These are phyloP conservation scores for Hydraecia micacea DNA, from an alignment of 2,888 invertebrate genomes.

Conservation along the genomic window DNA sequence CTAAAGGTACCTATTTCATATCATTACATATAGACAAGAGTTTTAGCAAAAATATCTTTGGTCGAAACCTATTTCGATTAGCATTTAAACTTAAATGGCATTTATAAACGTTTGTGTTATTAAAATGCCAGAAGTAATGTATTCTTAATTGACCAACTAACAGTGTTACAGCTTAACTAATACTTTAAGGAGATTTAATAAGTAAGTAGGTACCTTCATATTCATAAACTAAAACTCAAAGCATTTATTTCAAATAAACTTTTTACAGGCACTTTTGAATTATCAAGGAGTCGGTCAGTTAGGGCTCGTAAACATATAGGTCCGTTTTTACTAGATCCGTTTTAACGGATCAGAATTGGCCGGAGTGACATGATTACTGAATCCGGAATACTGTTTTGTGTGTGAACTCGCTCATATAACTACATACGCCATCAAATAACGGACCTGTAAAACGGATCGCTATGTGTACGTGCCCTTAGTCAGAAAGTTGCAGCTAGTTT, in stretches of 20 bases:
- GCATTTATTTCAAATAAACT: background rate
- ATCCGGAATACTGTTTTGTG: no score
- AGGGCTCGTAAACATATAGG: no score
- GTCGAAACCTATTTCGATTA: slow-evolving; percentile 23
- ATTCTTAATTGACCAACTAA: slow-evolving; percentile 31
- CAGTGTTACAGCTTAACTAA: slow-evolving; percentile 13
- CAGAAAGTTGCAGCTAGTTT: background rate
- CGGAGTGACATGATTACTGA: no score
- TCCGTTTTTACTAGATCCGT: no score
- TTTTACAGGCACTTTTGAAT: background rate
- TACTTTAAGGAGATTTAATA: background rate
- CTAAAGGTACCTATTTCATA: background rate
- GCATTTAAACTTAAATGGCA: slow-evolving; percentile 44
- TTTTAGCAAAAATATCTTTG: background rate
- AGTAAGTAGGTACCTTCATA: background rate
- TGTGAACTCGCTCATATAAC: no score
- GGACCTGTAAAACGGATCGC: no score
- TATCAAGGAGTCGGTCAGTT: background rate
- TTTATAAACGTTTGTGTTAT: slow-evolving; percentile 37
- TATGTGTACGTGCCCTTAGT: no score
- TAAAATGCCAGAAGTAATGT: slow-evolving; percentile 48
- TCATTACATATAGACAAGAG: background rate
- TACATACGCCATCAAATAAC: no score
- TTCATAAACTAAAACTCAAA: background rate
- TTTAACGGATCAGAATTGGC: no score